These are phyloP conservation scores for Cheilosia impressa DNA, from an alignment of 2,888 invertebrate species.

Conservation along the genomic window DNA sequence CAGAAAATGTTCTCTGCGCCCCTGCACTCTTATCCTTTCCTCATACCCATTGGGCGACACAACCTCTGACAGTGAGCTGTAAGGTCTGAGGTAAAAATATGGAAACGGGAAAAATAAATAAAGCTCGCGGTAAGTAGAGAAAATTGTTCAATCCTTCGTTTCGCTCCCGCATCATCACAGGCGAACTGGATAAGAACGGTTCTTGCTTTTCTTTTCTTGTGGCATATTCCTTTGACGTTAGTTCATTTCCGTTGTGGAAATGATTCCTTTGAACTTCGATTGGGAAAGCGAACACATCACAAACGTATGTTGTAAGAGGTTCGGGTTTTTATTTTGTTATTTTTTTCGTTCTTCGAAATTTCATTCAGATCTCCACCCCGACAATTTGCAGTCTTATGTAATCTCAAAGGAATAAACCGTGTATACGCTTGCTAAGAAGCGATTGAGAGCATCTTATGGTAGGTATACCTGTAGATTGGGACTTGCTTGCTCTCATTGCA, in stretches of 20 bases:
- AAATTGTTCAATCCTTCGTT: conserved; percentile 53
- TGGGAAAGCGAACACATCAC: conserved; percentile 70
- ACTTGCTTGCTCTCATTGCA: conserved; percentile 37
- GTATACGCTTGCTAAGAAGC: neutral
- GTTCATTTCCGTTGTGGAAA: conserved; percentile 76
- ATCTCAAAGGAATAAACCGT: conserved; percentile 62
- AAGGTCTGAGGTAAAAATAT: conserved; percentile 19
- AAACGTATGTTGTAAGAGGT: conserved; percentile 65
- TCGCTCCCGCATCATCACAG: conserved; percentile 40
- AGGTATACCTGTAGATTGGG: conserved; percentile 55
- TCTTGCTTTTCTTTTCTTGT: conserved; percentile 52
- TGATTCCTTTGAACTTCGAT: conserved; percentile 77
- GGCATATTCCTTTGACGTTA: conserved; percentile 75
- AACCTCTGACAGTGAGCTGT: neutral
- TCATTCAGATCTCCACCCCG: neutral
- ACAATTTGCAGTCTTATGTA: conserved; percentile 50
- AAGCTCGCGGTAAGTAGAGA: conserved; percentile 22
- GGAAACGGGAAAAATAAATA: conserved; percentile 49
- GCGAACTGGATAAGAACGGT: conserved; percentile 3
- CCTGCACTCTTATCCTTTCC: conserved; percentile 15
- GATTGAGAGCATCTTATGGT: conserved; percentile 8
- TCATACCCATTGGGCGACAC: neutral
- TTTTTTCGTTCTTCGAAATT: neutral
- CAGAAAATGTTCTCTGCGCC: conserved; percentile 16
- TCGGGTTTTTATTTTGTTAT: conserved; percentile 1